A percentile compares a stretch with the other conserved stretches of the same genome.
phyloP scores from a whole-genome alignment of 2,888 invertebrate genomes.

The Leptinotarsa rubiginosa region DNA sequence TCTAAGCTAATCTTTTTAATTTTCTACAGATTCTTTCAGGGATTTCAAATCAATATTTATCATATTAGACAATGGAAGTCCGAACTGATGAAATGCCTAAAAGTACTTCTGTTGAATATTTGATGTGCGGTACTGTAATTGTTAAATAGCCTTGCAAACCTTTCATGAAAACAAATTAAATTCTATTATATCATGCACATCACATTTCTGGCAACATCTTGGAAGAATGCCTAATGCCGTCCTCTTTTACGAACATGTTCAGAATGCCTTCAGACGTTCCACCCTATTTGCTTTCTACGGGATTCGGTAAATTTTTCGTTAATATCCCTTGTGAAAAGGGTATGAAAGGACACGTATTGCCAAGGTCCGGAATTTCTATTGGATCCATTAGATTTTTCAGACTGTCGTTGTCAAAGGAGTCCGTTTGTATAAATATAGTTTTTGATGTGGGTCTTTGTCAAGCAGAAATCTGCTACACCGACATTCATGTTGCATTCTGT shows the following conservation, averaged over 20 bases:
- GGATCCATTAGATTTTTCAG: neutral
- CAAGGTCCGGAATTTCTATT: constrained; percentile 18
- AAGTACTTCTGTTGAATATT: too few relatives aligned
- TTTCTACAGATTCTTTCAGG: too few relatives aligned
- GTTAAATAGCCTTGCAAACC: too few relatives aligned
- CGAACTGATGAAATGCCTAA: too few relatives aligned
- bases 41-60: too few relatives aligned
- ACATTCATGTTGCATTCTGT: too few relatives aligned
- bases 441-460: constrained; percentile 8
- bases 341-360: constrained; percentile 14
- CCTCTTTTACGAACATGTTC: neutral
- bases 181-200: neutral
- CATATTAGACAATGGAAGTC: too few relatives aligned
- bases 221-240: neutral
- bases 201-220: neutral
- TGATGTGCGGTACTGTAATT: too few relatives aligned
- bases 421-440: constrained; percentile 2
- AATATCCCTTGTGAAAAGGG: constrained; percentile 11
- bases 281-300: constrained; percentile 7
- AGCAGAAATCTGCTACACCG: too few relatives aligned
- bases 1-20: too few relatives aligned
- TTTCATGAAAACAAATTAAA: too few relatives aligned
- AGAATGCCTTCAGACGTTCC: neutral
- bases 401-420: neutral
- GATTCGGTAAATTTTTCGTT: constrained; percentile 1